Conservation (phyloP, 2,888 invertebrate species). For the Mamestra brassicae region DNA sequence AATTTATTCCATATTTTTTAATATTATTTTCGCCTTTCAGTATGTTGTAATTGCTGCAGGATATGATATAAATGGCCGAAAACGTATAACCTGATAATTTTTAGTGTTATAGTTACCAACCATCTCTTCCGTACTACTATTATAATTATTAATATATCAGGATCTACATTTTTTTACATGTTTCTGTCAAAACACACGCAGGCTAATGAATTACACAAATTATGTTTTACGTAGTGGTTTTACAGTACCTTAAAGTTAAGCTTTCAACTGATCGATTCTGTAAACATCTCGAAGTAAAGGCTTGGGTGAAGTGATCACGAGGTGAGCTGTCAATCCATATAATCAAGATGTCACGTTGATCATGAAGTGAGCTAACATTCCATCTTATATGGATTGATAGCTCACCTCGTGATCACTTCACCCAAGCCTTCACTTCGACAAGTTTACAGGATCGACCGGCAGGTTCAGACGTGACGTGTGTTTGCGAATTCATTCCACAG, state of each 20-base stretch:
- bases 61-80: background rate
- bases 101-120: background rate
- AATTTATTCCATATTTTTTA: too few relatives aligned
- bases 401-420: too few relatives aligned
- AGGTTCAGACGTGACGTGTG: background rate
- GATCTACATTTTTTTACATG: background rate
- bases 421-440: too few relatives aligned
- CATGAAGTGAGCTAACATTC: too few relatives aligned
- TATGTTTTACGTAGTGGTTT: background rate
- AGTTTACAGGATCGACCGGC: too few relatives aligned
- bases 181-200: background rate
- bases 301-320: too few relatives aligned
- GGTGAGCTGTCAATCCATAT: too few relatives aligned
- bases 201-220: background rate
- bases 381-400: too few relatives aligned
- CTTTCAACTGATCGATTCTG: background rate
- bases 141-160: background rate
- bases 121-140: conserved; percentile 9
- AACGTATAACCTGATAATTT: conserved; percentile 2
- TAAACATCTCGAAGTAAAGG: too few relatives aligned
- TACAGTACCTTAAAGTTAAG: background rate
- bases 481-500: background rate
- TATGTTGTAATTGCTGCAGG: background rate
- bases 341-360: too few relatives aligned
- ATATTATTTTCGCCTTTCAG: background rate